Base-by-base conservation (phyloP, 2,113 vertebrate species). In the Pontoporia blainvillei region DNA sequence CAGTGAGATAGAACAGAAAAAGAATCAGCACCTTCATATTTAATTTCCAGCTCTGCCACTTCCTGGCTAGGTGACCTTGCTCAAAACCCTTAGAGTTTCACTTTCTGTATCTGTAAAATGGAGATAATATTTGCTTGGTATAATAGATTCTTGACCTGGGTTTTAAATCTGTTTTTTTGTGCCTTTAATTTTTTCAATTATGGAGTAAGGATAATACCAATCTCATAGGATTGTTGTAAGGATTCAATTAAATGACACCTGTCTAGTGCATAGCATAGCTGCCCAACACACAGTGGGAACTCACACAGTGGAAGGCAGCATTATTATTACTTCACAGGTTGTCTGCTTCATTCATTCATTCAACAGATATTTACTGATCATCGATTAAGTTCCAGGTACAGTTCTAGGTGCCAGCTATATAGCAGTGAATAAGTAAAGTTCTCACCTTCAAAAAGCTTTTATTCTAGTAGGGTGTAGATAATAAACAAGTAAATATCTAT, bases 161-260 rank as follows among this genome's bases (percentile, higher is more conserved):
- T 94, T 96, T 90, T n/a, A 90, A 81, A 91, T 79, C 31, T 69
- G 64, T 34, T 95, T 93, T 62, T 62, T 62, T 88, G 78, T 91
- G 64, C 29, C 44, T 90, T 86, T 76, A 31, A 59, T 39, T 95
- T 88, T 79, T 91, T 91, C 59, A 91, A 20, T 10, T 93, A 6
- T 61, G 95, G 93, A 66, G 52, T 75, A 95, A 94, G 2, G 64
- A 88, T 46, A 81, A 61, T 39, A 90, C 10, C 27, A 36, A 72
- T 78, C 23, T 85, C 46, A 82, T 4, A 49, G 49, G n/a, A 25
- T n/a, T 83, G 54, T 89, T 71, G 10, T n/a, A 95, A 75, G 59
- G 69, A 92, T 90, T 95, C 85, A 90, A 64, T 76, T 69, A 84
- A 52, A 81, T 57, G 41, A 83, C 61, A 59, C 41, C 15, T 85